Conservation (phyloP, 2,888 invertebrate species). For the Parthenolecanium corni region DNA sequence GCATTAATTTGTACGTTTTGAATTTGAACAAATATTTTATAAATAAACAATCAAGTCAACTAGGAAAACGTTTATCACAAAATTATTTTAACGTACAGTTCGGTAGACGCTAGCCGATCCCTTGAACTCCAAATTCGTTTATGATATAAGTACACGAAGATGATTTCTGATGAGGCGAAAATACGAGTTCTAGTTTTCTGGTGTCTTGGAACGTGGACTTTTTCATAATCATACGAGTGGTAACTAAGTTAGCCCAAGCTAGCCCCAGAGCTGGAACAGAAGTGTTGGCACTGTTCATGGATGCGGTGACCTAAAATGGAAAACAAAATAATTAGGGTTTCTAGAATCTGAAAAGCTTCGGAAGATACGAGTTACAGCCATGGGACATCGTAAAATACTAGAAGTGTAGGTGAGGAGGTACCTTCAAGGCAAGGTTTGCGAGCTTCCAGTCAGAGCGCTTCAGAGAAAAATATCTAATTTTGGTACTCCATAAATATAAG, state of each 20-base stretch:
- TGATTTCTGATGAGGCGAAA: conserved; percentile 28
- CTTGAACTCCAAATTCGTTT: conserved; percentile 1
- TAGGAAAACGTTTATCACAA: no score
- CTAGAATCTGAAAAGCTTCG: not conserved
- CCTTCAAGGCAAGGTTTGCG: no score
- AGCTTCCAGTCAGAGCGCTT: no score
- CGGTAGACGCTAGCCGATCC: not conserved
- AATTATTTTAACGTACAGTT: no score
- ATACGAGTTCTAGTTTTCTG: conserved; percentile 30
- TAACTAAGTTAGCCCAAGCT: conserved; percentile 54
- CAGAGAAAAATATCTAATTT: no score
- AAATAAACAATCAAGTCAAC: no score
- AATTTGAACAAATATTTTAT: no score
- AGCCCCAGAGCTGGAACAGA: conserved; percentile 51
- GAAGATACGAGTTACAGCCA: no score
- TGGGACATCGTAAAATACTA: no score
- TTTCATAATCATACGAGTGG: conserved; percentile 46
- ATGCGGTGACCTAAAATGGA: not conserved
- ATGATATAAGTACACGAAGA: conserved; percentile 4
- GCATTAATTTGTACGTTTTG: no score
- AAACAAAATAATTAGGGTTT: conserved; percentile 1
- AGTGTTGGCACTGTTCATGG: not conserved
- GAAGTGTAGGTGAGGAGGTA: no score
- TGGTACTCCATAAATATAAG: no score
- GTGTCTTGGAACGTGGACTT: conserved; percentile 32